Evolutionary conservation across 1,140 invertebrate species (phyloP), one percentile per base, ranked within the genome.

Genomic region (Neodiprion pinetum): DNA sequence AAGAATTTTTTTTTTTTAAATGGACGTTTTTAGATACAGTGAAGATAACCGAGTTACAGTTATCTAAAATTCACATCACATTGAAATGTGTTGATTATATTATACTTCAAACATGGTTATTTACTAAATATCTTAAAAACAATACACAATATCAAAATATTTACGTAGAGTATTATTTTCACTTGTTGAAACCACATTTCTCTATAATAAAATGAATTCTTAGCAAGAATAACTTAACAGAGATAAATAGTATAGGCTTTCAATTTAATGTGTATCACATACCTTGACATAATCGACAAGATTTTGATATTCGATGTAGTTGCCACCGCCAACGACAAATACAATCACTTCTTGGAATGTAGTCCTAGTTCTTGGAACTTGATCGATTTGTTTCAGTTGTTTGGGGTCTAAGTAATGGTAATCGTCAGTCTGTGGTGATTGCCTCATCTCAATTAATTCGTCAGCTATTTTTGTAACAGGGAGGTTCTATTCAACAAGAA

Each of bases 231-330:
- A n/a, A 40, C 21, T 47, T 4, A 40, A 73, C 65, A 12, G 74
- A 61, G 47, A 40, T 40, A 66, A 71, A 67, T 28, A 81, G 73
- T 14, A 50, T 71, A 67, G 67, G 28, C 28, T 40, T 40, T 40
- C 28, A 40, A 40, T 40, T 40, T 23, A 49, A n/a, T 70, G 71
- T 66, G 28, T 65, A 73, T 71, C 66, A 75, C 72, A 79, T 88
- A 94, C 93, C 90, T 96, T 98, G 14, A 94, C 95, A 86, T 98
- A 99, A 86, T 99, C 98, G 49, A 96, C 92, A 53, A 99, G 90
- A 91, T 99, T 99, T 87, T 99, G 98, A 87, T 99, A 99, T 89
- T 99, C 98, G 80, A 99, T 99, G 85, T 99, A 99, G 90, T 99
- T 99, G 48, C 98, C 98, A 74, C 98, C 98, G 71, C 98, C 98